phyloP scores from a whole-genome alignment of 2,113 vertebrate genomes.

The Hydrochoerus hydrochaeris region DNA sequence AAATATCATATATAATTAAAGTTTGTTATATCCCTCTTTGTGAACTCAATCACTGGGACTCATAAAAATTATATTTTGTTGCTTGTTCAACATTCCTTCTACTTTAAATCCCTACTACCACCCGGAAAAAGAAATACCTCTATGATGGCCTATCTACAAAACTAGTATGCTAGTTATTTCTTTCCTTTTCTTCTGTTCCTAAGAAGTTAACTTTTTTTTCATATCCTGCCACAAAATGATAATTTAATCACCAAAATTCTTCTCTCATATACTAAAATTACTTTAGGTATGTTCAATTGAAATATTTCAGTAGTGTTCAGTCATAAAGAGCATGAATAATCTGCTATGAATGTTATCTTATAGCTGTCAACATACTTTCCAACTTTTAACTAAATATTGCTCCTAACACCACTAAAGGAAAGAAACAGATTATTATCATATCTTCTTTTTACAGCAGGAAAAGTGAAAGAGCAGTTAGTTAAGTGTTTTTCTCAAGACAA shows the following conservation, averaged over 20 bases:
- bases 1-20: neutral
- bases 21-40: neutral
- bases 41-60: constrained; percentile 10
- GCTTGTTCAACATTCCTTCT: neutral
- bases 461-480: constrained; percentile 34
- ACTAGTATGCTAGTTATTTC: neutral
- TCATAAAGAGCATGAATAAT: constrained; percentile 43
- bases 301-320: constrained; percentile 31
- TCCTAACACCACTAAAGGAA: constrained; percentile 40
- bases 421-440: constrained; percentile 50
- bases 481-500: constrained; percentile 29
- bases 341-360: constrained; percentile 62
- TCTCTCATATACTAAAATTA: constrained; percentile 56
- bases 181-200: constrained; percentile 5
- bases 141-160: constrained; percentile 1
- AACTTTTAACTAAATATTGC: constrained; percentile 67
- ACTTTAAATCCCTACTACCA: neutral
- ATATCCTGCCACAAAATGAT: neutral
- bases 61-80: neutral
- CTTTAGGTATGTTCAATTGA: neutral
- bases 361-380: constrained; percentile 62
- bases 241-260: constrained; percentile 34
- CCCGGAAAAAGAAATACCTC: neutral
- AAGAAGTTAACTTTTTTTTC: constrained; percentile 47
- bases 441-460: constrained; percentile 43